These are phyloP conservation scores for Pelodytes ibericus DNA, from an alignment of 2,797 vertebrate species.

Conservation along the genomic window DNA sequence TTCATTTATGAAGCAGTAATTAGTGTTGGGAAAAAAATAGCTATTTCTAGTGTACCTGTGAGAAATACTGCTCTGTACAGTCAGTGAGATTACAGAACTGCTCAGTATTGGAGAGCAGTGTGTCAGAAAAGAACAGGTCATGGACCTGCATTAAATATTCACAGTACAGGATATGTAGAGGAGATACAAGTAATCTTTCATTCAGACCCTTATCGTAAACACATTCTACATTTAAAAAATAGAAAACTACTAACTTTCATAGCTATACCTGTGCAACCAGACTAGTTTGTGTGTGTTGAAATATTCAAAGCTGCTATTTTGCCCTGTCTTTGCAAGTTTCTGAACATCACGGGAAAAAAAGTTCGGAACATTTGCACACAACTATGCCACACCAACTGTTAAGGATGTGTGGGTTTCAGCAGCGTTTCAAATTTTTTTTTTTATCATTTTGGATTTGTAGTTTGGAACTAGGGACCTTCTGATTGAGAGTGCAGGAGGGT, in stretches of 20 bases:
- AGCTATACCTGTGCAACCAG: no score
- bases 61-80: background rate
- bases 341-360: no score
- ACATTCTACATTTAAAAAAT: background rate
- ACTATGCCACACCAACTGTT: no score
- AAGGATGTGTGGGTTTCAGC: no score
- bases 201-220: background rate
- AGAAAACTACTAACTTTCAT: background rate
- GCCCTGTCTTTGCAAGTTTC: no score
- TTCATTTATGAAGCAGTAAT: constrained; percentile 1
- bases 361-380: no score
- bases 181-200: background rate
- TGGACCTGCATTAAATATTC: constrained; percentile 4
- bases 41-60: background rate
- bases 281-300: no score
- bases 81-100: background rate
- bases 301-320: no score
- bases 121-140: background rate
- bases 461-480: no score
- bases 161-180: background rate
- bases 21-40: background rate
- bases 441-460: no score
- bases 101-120: background rate
- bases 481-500: no score
- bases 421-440: no score